Base-by-base conservation (phyloP, 2,888 invertebrate species). In the Drosophila cyrtoloma region DNA sequence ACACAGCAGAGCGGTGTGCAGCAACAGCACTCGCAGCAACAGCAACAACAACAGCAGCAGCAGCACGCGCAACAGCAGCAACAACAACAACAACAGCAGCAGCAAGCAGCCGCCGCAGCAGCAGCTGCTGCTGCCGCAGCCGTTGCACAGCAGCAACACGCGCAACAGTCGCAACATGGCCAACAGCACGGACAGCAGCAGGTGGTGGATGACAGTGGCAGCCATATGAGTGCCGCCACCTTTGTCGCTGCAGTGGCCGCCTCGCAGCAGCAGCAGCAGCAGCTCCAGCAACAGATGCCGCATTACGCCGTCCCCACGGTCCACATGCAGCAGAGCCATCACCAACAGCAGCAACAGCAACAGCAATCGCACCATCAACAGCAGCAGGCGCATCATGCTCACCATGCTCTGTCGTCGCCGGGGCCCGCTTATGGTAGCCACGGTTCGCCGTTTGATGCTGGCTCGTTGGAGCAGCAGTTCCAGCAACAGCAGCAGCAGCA, bases 391-490 rank as follows among this genome's bases (percentile, higher is more conserved):
- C 82, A 85, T 52, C 89, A 88, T 52, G 84, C 62, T 26, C 92
- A 93, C 52, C 93, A 93, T 81, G 88, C 93, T 16, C 75, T 94
- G 6, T 93, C 93, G 3, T 93, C 94, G 19, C 93, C 94, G 1
- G 93, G 93, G 9, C 88, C 92, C 1, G 91, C 85, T n/a, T 90
- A 90, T 47, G 90, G 81, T 12, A 74, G 91, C 2, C 93, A 93
- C 75, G 89, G 93, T 0, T 93, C 93, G 26, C 93, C 94, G 6
- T 94, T 94, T 77, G 94, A 93, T 53, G 90, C 94, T 3, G 90
- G 92, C 6, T 82, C 92, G 22, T 82, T 95, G 73, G 95, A 95
- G 73, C 94, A 94, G 47, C 93, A 93, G 78, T 93, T 93, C 77
- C 81, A 90, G 71, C 91, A 84, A 50, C 90, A 89, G 33, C 83